Conservation (phyloP, 2,113 vertebrate genomes). For the Ovis aries region ARS-UI_Ramb_v3.0 NC_056056.1:96718001-96718500, state of each 20-base stretch:
- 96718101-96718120: not conserved
- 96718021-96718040: not conserved
- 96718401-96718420: not conserved
- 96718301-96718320: not conserved
- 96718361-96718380: not conserved
- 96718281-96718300: not conserved
- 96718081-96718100: not conserved
- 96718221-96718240: not conserved
- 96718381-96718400: not conserved
- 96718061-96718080: not conserved
- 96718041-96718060: not conserved
- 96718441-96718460: not conserved
- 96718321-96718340: not conserved
- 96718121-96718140: not conserved
- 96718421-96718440: not conserved
- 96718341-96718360: not conserved
- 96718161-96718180: not conserved
- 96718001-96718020: not conserved
- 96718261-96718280: not conserved
- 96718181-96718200: not conserved
- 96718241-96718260: not conserved
- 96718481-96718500: not conserved
- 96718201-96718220: not conserved
- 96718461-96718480: accelerated
- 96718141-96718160: not conserved